Base-by-base conservation (phyloP, 2,797 vertebrate species). In the Mormyrops boulengeri region DNA sequence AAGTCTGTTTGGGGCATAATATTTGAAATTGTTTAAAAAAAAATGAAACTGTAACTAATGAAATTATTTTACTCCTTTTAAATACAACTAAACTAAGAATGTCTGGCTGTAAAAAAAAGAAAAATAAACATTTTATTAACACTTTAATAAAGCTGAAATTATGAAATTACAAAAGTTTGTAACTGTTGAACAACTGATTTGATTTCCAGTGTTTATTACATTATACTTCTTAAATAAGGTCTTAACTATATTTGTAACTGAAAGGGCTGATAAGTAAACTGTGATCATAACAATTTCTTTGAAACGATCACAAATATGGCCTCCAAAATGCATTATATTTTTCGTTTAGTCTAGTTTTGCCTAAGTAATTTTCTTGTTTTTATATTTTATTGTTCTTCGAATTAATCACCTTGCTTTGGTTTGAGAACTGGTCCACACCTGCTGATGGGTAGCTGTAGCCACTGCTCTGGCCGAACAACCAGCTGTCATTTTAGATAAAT, bases 1-100 rank as follows among this genome's bases (percentile, higher is more conserved):
- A 90, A 89, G 17, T 53, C 41, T 19, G 44, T 55, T 82, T 88
- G 49, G 52, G 44, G 41, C 52, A 50, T 50, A 62, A 3, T 49
- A 50, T 55, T 60, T 11, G 34, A 84, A 53, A 50, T 22, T 47
- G 34, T 90, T 90, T 88, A 30, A 14, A 69, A 30, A 30, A 69
- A 14, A 69, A 14, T 69, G 11, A 30, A 30, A 30, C 4, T 69
- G 26, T 69, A 60, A 80, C 82, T 80, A 90, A 34, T 85, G 0
- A 41, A 82, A 88, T 90, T 60, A 53, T 86, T 85, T 85, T 90
- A 38, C 26, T 19, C n/a, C 14, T 89, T 85, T 85, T 55, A 82
- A 88, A 17, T 50, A 85, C 53, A 4, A 55, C 8, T 30, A 17
- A 57, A 47, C 87, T 22, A 88, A 8, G 77, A 86, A 88, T 90